Percentiles rank a stretch among this genome's conserved stretches.
These are phyloP conservation scores for Chamaetylas fuelleborni DNA, from an alignment of 2,113 vertebrate species.

Conservation along the genomic window DNA sequence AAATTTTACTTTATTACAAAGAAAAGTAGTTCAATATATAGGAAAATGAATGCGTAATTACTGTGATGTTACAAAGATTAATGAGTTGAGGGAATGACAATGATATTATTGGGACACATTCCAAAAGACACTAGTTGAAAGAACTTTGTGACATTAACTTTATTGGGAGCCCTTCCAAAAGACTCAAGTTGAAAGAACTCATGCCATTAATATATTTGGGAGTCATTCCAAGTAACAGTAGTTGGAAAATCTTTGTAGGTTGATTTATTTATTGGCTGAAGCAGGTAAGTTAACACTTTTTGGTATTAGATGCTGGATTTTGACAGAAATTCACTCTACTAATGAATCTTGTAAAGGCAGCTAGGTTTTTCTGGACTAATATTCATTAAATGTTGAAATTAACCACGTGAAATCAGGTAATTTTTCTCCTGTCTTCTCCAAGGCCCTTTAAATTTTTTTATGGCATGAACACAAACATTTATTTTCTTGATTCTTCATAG, in stretches of 20 bases:
- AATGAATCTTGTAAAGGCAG: background rate
- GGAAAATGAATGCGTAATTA: conserved; percentile 40
- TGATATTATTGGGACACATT: background rate
- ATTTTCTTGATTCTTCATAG: background rate
- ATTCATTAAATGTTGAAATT: background rate
- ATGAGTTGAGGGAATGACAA: background rate
- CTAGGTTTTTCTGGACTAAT: background rate
- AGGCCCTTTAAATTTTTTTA: background rate
- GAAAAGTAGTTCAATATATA: conserved; percentile 15
- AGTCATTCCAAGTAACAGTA: background rate
- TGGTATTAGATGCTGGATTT: background rate
- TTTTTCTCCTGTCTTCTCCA: background rate
- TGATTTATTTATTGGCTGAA: conserved; percentile 14
- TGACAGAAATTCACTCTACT: background rate
- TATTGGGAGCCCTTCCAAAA: background rate
- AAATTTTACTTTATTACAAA: background rate
- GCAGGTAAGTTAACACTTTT: background rate
- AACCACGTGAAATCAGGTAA: background rate
- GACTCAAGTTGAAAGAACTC: conserved; percentile 29
- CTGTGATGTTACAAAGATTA: background rate
- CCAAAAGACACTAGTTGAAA: conserved; percentile 26
- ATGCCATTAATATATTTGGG: background rate
- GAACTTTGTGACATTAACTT: conserved; percentile 35
- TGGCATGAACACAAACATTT: background rate
- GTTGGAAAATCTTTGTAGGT: background rate